Percentiles rank a stretch among this genome's conserved stretches.
phyloP scores from a whole-genome alignment of 2,888 invertebrate species.

The Ischnura elegans region DNA sequence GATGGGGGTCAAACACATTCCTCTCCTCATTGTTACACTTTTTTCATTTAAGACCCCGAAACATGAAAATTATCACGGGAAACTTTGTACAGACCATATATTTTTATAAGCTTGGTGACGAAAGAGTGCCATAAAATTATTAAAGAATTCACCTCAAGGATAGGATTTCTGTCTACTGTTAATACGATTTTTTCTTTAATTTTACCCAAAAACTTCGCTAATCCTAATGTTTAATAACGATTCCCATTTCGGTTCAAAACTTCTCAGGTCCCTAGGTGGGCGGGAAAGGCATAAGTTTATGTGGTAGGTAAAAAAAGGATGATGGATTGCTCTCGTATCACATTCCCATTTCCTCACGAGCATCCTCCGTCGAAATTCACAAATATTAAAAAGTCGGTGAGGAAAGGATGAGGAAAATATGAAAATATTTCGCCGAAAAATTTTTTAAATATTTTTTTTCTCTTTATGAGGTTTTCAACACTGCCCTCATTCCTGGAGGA shows the following conservation, averaged over 20 bases:
- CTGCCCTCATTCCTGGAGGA: neutral
- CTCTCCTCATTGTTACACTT: too few relatives aligned
- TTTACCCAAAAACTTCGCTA: neutral
- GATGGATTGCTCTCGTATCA: too few relatives aligned
- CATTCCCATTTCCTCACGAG: neutral
- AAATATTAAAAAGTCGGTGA: conserved; percentile 20
- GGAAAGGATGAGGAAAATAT: neutral
- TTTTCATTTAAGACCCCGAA: too few relatives aligned
- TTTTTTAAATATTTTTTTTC: neutral
- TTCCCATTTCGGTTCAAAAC: neutral
- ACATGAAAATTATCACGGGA: too few relatives aligned
- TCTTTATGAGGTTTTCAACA: neutral
- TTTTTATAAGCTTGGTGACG: too few relatives aligned
- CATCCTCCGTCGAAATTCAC: neutral
- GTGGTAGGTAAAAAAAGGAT: too few relatives aligned
- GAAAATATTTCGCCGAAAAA: neutral
- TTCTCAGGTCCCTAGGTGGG: neutral
- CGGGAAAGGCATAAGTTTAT: neutral
- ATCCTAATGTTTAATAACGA: neutral
- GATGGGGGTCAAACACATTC: too few relatives aligned
- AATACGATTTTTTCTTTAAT: neutral
- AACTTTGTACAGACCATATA: too few relatives aligned
- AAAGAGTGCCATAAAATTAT: too few relatives aligned
- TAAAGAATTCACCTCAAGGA: too few relatives aligned
- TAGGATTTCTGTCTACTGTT: neutral